A percentile compares a stretch with the other conserved stretches of the same genome.
Evolutionary conservation across 1,140 invertebrate species (phyloP).

Genomic region (Heliothis subflexa): DNA sequence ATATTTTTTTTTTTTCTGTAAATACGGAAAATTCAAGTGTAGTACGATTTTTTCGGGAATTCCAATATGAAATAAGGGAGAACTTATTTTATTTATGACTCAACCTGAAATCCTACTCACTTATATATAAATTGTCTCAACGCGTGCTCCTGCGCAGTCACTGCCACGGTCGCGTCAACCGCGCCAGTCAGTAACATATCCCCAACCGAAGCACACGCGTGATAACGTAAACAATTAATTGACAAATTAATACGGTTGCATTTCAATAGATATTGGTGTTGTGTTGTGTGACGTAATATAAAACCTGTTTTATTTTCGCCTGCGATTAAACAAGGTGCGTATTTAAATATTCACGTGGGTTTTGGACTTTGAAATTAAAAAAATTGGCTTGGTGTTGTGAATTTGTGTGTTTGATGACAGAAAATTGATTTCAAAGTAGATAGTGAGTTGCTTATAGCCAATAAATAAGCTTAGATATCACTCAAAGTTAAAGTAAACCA

Average conservation of each 20-base stretch:
- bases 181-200: slow-evolving; percentile 47
- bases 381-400: not conserved
- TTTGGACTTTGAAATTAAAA: not conserved
- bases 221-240: slow-evolving; percentile 6
- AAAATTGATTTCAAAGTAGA: not conserved
- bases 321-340: slow-evolving; percentile 21
- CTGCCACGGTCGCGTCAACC: slow-evolving; percentile 53
- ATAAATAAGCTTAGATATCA: too few relatives aligned
- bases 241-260: slow-evolving; percentile 18
- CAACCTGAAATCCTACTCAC: not conserved
- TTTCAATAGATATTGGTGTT: slow-evolving; percentile 20
- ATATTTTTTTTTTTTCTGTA: too few relatives aligned
- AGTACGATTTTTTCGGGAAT: too few relatives aligned
- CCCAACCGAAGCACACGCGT: slow-evolving; percentile 7
- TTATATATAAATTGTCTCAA: slow-evolving; percentile 46
- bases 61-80: too few relatives aligned
- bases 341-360: not conserved
- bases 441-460: not conserved
- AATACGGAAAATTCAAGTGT: too few relatives aligned
- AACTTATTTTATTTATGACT: too few relatives aligned
- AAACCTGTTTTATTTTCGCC: slow-evolving; percentile 18
- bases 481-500: too few relatives aligned
- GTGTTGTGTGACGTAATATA: slow-evolving; percentile 17
- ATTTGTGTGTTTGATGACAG: not conserved
- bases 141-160: slow-evolving; percentile 50